Conservation (phyloP, 2,113 vertebrate genomes). For the Pica pica region DNA sequence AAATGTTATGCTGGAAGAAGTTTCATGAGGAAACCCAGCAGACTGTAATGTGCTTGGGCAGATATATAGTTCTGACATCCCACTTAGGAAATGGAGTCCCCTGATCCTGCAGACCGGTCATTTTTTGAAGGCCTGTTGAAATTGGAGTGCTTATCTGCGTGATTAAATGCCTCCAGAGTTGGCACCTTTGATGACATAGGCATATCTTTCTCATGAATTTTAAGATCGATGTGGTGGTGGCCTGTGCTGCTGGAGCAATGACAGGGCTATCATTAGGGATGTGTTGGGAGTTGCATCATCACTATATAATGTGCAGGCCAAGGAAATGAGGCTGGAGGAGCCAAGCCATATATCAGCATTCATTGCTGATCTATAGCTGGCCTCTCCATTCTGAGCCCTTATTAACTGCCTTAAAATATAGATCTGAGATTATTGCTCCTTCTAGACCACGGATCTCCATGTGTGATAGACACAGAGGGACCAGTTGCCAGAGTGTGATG, state of each 20-base stretch:
- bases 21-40: neutral
- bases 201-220: neutral
- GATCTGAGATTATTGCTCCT: neutral
- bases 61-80: neutral
- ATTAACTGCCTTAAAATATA: neutral
- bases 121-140: conserved; percentile 13
- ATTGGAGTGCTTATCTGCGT: neutral
- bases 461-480: neutral
- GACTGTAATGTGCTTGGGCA: neutral
- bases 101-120: neutral
- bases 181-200: neutral
- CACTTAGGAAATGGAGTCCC: neutral
- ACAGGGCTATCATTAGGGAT: conserved; percentile 6
- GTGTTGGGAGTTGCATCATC: neutral
- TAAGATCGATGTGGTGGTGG: neutral
- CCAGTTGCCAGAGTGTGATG: neutral
- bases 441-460: neutral
- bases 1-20: neutral
- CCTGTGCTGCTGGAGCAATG: neutral
- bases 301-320: neutral
- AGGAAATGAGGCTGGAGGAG: neutral
- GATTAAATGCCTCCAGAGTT: neutral
- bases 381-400: neutral
- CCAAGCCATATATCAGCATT: neutral
- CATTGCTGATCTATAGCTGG: neutral